Conservation (phyloP, 2,888 invertebrate species). For the Noctua janthina region DNA sequence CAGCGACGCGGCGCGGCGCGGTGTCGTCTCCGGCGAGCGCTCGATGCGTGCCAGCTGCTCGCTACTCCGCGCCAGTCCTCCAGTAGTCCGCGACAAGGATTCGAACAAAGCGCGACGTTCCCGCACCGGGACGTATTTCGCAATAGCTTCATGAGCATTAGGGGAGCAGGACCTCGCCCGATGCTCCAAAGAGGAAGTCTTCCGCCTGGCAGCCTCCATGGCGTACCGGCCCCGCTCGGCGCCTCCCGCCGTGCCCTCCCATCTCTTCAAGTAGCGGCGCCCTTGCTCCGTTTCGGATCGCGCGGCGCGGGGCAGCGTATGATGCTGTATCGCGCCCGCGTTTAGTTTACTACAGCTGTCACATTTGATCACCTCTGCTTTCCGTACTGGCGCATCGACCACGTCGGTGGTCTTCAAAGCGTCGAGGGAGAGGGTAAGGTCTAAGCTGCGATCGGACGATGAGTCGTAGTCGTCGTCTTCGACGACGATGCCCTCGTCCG, state of each 20-base stretch:
- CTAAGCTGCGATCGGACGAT: conserved; percentile 90
- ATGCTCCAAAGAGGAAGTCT: conserved; percentile 84
- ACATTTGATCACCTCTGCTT: conserved; percentile 86
- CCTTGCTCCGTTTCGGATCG: conserved; percentile 85
- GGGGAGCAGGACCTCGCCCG: conserved; percentile 88
- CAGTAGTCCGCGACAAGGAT: conserved; percentile 91
- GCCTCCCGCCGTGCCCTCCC: conserved; percentile 86
- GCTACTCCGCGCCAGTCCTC: conserved; percentile 92
- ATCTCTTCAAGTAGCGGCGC: conserved; percentile 86
- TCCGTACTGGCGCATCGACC: conserved; percentile 85
- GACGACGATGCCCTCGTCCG: conserved; percentile 89
- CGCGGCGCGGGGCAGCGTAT: conserved; percentile 86
- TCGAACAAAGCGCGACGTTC: conserved; percentile 93
- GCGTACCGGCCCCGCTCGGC: conserved; percentile 84
- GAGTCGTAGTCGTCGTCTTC: conserved; percentile 90
- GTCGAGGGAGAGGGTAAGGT: conserved; percentile 88
- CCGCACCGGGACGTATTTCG: conserved; percentile 93
- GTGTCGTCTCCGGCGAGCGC: conserved; percentile 78
- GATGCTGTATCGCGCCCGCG: conserved; percentile 78
- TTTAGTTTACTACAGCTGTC: conserved; percentile 87
- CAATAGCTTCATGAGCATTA: conserved; percentile 86
- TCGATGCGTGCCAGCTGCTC: conserved; percentile 87
- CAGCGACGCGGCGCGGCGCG: conserved; percentile 92
- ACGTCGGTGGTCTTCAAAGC: conserved; percentile 86
- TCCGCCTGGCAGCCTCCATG: conserved; percentile 85